Evolutionary conservation across 2,113 vertebrate species (phyloP).

Genomic region (Phycodurus eques): DNA sequence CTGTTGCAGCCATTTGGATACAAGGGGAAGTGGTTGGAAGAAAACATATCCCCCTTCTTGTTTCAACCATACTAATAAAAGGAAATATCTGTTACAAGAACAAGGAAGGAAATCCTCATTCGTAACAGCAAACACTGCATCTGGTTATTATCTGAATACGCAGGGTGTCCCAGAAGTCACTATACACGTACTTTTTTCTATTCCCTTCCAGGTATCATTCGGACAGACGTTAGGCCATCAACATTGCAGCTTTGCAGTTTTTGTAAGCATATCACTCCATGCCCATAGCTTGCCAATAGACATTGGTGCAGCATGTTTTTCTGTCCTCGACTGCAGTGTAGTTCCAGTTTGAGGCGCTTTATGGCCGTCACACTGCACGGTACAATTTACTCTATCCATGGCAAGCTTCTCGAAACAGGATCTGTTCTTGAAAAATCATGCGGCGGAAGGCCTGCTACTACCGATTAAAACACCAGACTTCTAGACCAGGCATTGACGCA

Average conservation of each 20-base stretch:
- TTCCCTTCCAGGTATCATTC: neutral
- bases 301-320: neutral
- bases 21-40: slow-evolving; percentile 1
- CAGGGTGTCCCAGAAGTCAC: neutral
- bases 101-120: neutral
- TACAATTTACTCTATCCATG: too few species aligned
- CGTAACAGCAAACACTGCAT: neutral
- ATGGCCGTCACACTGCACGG: too few species aligned
- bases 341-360: too few species aligned
- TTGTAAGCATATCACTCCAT: too few species aligned
- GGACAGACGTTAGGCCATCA: neutral
- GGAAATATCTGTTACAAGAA: neutral
- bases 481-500: too few species aligned
- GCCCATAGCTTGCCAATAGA: neutral
- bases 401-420: too few species aligned
- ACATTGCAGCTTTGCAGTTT: too few species aligned
- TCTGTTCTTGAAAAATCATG: too few species aligned
- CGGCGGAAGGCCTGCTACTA: too few species aligned
- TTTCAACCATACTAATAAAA: neutral
- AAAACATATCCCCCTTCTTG: slow-evolving; percentile 5
- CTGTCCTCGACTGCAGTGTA: too few species aligned
- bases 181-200: neutral
- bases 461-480: too few species aligned
- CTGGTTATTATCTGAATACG: neutral
- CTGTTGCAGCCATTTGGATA: slow-evolving; percentile 23